A percentile compares a stretch with the other conserved stretches of the same genome.
These are phyloP conservation scores for Chionomys nivalis DNA, from an alignment of 2,113 vertebrate genomes.

Conservation along the genomic window DNA sequence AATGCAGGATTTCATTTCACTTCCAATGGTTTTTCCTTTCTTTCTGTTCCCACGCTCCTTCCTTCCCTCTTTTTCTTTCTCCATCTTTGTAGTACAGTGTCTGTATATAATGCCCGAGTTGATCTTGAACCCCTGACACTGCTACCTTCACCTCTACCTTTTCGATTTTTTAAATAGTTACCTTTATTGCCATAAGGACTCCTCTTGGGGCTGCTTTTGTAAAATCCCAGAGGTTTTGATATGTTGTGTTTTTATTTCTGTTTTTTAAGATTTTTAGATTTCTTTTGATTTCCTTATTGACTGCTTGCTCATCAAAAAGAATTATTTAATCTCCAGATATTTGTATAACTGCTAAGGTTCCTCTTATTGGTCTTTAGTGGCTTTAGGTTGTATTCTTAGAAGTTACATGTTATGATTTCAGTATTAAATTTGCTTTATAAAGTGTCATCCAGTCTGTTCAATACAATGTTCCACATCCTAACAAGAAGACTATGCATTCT, in stretches of 20 bases:
- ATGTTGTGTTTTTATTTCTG: background rate
- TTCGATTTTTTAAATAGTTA: background rate
- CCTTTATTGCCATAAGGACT: background rate
- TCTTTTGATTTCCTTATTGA: background rate
- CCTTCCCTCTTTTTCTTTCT: background rate
- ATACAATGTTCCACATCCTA: background rate
- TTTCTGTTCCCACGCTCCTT: background rate
- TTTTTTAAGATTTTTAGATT: background rate
- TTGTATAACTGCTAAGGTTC: background rate
- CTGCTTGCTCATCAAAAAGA: background rate
- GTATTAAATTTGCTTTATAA: background rate
- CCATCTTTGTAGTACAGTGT: background rate
- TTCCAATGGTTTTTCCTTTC: background rate
- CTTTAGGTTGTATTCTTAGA: background rate
- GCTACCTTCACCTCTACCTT: background rate
- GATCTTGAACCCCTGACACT: background rate
- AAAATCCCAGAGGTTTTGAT: background rate
- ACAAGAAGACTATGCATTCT: background rate
- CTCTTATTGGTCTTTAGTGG: background rate
- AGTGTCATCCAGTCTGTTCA: background rate
- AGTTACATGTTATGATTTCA: background rate
- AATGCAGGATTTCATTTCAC: background rate
- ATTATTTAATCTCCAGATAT: background rate
- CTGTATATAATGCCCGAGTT: background rate
- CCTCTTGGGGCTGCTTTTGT: background rate